A percentile compares a stretch with the other conserved stretches of the same genome.
Conservation (phyloP, 2,797 vertebrate species). For the Apogon hyalosoma region DNA sequence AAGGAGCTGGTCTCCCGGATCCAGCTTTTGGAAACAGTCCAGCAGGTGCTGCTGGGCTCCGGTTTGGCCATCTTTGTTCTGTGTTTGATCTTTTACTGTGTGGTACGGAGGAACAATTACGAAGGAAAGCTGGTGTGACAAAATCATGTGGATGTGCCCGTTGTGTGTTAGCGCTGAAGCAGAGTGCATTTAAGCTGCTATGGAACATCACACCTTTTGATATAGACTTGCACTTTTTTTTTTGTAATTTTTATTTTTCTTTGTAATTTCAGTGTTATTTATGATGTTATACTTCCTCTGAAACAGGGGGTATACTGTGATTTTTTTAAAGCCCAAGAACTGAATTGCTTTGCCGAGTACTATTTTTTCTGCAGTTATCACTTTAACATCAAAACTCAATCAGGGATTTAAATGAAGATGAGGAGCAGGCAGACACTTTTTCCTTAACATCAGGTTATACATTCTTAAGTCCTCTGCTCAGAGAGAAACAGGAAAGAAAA, state of each 20-base stretch:
- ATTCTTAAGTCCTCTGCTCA: slow-evolving; percentile 17
- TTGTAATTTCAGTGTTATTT: slow-evolving; percentile 69
- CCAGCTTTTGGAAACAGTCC: slow-evolving; percentile 76
- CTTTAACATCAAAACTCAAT: slow-evolving; percentile 61
- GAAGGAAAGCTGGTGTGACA: slow-evolving; percentile 8
- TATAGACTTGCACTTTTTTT: slow-evolving; percentile 62
- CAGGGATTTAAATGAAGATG: slow-evolving; percentile 57
- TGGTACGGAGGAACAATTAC: slow-evolving; percentile 52
- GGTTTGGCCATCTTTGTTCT: slow-evolving; percentile 81
- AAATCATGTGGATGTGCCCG: neutral
- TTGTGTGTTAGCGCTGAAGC: slow-evolving; percentile 6
- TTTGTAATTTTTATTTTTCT: slow-evolving; percentile 17
- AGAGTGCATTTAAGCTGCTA: slow-evolving; percentile 49
- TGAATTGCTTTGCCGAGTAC: slow-evolving; percentile 49
- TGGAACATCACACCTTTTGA: slow-evolving; percentile 56
- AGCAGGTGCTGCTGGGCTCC: slow-evolving; percentile 77
- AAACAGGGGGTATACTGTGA: slow-evolving; percentile 65
- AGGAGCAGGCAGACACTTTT: slow-evolving; percentile 25
- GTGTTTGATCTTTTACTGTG: slow-evolving; percentile 78
- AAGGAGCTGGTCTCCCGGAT: slow-evolving; percentile 80
- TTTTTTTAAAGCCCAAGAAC: slow-evolving; percentile 59
- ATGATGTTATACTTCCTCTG: slow-evolving; percentile 56
- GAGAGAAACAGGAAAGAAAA: slow-evolving; percentile 42
- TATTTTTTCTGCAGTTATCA: slow-evolving; percentile 57
- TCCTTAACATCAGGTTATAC: slow-evolving; percentile 26